phyloP scores from a whole-genome alignment of 2,797 vertebrate species.

The Sebastes minor region DNA sequence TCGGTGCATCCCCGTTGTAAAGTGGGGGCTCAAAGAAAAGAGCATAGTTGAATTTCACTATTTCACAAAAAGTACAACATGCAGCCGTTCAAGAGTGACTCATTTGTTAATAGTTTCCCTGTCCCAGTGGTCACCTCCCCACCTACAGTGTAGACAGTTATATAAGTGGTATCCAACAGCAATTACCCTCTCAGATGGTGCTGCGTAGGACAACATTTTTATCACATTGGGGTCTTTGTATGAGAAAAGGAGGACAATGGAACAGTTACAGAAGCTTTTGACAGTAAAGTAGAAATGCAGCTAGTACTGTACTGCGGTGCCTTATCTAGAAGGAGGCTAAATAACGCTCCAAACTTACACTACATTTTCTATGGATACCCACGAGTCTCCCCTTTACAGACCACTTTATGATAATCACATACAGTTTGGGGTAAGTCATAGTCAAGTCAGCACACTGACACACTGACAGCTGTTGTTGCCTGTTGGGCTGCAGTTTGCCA shows the following conservation, averaged over 20 bases:
- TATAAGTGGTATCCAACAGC: conserved; percentile 23
- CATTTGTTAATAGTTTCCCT: conserved; percentile 20
- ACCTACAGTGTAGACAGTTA: conserved; percentile 41
- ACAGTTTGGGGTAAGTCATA: too few relatives aligned
- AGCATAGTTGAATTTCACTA: not conserved
- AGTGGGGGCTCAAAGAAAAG: not conserved
- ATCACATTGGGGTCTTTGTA: conserved; percentile 17
- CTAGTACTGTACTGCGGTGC: not conserved
- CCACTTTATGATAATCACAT: too few relatives aligned
- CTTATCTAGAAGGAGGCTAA: too few relatives aligned
- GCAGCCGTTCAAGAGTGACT: not conserved
- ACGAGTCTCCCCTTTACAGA: too few relatives aligned
- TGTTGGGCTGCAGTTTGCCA: fast-evolving
- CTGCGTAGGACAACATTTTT: conserved; percentile 22
- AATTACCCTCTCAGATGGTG: conserved; percentile 29
- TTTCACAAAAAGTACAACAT: not conserved
- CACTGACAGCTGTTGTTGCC: too few relatives aligned
- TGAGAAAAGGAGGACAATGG: conserved; percentile 4
- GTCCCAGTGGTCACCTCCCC: conserved; percentile 26
- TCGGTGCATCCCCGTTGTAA: not conserved
- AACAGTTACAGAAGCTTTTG: not conserved
- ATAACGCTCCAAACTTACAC: too few relatives aligned
- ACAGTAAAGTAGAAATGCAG: not conserved
- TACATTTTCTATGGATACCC: too few relatives aligned
- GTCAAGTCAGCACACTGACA: too few relatives aligned